phyloP scores from a whole-genome alignment of 2,113 vertebrate genomes.

The Clarias gariepinus region DNA sequence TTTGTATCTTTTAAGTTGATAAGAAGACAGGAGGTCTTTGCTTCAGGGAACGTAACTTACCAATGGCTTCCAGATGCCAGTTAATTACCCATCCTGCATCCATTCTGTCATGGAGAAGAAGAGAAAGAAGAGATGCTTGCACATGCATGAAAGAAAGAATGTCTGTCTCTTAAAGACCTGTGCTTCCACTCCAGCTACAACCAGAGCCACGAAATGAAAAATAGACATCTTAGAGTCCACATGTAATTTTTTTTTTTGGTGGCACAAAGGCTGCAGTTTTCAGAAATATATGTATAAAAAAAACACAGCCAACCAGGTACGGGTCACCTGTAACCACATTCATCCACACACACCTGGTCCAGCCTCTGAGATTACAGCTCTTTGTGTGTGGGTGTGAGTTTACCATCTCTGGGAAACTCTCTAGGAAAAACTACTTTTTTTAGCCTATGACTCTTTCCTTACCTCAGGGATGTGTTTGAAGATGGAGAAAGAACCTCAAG shows the following conservation, averaged over 20 bases:
- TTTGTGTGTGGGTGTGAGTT: slow-evolving; percentile 43
- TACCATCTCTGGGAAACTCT: slow-evolving; percentile 38
- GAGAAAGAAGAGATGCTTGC: slow-evolving; percentile 37
- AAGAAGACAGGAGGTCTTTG: slow-evolving; percentile 70
- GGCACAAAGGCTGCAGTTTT: slow-evolving; percentile 70
- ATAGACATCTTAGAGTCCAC: slow-evolving; percentile 12
- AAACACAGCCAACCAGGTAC: slow-evolving; percentile 68
- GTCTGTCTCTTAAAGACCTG: slow-evolving; percentile 1
- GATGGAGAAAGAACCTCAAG: slow-evolving; percentile 2
- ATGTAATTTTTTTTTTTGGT: slow-evolving; percentile 34
- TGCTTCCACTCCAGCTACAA: slow-evolving; percentile 11
- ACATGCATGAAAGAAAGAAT: slow-evolving; percentile 48
- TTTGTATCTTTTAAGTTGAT: slow-evolving; percentile 62
- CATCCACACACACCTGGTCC: slow-evolving; percentile 56
- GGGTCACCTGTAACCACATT: slow-evolving; percentile 68
- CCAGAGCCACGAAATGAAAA: slow-evolving; percentile 21
- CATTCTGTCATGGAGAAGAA: slow-evolving; percentile 57
- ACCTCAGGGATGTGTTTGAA: slow-evolving; percentile 30
- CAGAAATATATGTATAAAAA: slow-evolving; percentile 65
- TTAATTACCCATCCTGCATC: slow-evolving; percentile 78
- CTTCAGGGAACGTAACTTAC: slow-evolving; percentile 71
- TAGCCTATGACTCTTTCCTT: slow-evolving; percentile 42
- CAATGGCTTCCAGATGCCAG: slow-evolving; percentile 95
- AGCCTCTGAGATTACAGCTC: slow-evolving; percentile 38
- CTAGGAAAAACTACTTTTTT: slow-evolving; percentile 42